Evolutionary conservation across 2,113 vertebrate species (phyloP).

Genomic region (Ibidorhyncha struthersii): DNA sequence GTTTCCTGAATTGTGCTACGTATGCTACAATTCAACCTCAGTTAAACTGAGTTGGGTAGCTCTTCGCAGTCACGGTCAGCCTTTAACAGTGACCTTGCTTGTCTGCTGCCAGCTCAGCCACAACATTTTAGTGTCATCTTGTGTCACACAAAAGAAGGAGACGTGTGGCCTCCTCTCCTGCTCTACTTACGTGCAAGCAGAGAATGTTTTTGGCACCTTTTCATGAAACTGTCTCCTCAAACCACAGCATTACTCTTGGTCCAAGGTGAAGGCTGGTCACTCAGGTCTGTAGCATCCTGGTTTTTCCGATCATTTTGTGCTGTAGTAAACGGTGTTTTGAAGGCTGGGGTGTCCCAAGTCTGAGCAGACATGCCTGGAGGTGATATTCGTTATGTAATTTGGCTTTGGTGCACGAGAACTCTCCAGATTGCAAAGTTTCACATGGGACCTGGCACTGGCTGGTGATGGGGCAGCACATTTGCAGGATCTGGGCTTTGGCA

Average conservation of each 20-base stretch:
- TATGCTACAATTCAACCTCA: accelerated
- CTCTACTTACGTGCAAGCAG: not conserved
- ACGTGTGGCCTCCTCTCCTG: not conserved
- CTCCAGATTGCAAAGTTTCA: not conserved
- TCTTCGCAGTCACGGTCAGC: not conserved
- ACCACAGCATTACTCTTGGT: not conserved
- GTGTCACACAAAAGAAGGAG: not conserved
- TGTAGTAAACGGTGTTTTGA: not conserved
- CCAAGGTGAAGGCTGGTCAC: constrained; percentile 14
- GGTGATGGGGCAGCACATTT: not conserved
- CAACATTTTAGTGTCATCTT: not conserved
- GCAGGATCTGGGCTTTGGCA: not conserved
- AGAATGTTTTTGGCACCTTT: not conserved
- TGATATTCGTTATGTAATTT: not conserved
- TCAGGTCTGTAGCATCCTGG: constrained; percentile 57
- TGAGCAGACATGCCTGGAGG: accelerated
- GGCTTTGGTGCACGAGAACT: not conserved
- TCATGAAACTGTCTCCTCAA: not conserved
- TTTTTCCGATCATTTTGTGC: not conserved
- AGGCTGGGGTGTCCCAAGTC: not conserved
- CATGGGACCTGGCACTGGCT: not conserved
- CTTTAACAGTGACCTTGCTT: not conserved
- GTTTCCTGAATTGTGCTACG: not conserved
- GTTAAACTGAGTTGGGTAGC: not conserved
- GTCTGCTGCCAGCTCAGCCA: not conserved